Percentiles rank a stretch among this genome's conserved stretches.
These are phyloP conservation scores for Nesogale talazaci DNA, from an alignment of 2,113 vertebrate genomes.

Conservation along the genomic window DNA sequence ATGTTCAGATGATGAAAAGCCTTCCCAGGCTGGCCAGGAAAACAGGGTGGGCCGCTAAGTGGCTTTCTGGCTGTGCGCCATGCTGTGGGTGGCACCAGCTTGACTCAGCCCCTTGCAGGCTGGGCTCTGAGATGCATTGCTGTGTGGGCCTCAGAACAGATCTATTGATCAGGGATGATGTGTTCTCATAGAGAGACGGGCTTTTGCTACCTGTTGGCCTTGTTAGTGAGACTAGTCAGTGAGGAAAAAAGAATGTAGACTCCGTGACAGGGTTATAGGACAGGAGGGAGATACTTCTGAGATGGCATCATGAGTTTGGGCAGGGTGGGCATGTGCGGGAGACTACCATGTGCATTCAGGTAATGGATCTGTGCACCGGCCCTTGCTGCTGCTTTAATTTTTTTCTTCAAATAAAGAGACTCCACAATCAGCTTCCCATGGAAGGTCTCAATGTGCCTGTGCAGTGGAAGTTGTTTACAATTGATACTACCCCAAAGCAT, in stretches of 20 bases:
- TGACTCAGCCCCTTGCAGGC: conserved; percentile 34
- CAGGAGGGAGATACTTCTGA: conserved; percentile 53
- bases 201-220: conserved; percentile 33
- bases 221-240: conserved; percentile 33
- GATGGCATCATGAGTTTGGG: background rate
- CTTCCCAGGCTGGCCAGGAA: background rate
- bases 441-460: background rate
- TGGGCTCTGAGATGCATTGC: conserved; percentile 40
- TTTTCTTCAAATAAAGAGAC: background rate
- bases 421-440: background rate
- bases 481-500: background rate
- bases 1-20: background rate
- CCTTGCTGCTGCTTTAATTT: background rate
- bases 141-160: background rate
- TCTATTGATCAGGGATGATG: conserved; percentile 60
- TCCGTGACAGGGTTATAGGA: conserved; percentile 44
- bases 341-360: background rate
- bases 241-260: conserved; percentile 25
- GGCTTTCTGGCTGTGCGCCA: conserved; percentile 58
- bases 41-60: conserved; percentile 43
- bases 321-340: background rate
- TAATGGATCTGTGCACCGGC: background rate
- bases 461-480: background rate
- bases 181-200: conserved; percentile 28
- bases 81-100: background rate